Evolutionary conservation across 2,888 invertebrate species (phyloP), one percentile per base, ranked within the genome.

Genomic region (Pyrochroa serraticornis): DNA sequence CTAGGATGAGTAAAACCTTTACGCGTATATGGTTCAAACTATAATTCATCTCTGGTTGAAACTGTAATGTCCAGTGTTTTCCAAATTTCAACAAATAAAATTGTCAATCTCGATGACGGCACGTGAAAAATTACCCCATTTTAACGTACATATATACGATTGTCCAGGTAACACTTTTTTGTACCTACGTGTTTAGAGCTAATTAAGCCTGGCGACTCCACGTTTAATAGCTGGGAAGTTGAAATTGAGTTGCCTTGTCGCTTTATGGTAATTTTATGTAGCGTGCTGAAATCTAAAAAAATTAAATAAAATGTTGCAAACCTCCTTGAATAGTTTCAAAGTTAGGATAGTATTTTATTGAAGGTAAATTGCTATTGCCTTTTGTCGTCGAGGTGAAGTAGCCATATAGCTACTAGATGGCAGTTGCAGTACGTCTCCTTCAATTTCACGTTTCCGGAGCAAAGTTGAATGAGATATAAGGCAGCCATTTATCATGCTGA

Each of bases 401-500:
- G 3, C 31, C 36, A 8, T 14, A 10, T n/a, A 38, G 52, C 46
- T 53, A 10, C 53, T 48, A 55, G 54, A 48, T 55, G 54, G 48
- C 54, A 48, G 37, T 39, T 43, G 9, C 22, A 30, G 47, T 33
- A 37, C 31, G 35, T 36, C 33, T 33, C 34, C 41, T 45, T 38
- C 14, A 33, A 10, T 44, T 52, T 52, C 38, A 52, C 44, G 45
- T 33, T 52, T 34, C 37, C 43, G 36, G 32, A 45, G 41, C 13
- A 35, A 41, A 38, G 22, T 45, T 39, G 45, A 50, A 56, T 38
- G 49, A 56, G 50, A 45, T 45, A 38, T 58, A 53, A 58, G 44
- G 44, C 41, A 41, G 34, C 51, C 46, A 42, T 53, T 58, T 58
- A 53, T 58, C 53, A 58, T 53, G 49, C 58, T 44, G 42, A 53